Conservation (phyloP, 2,113 vertebrate species). For the Gobio gobio region DNA sequence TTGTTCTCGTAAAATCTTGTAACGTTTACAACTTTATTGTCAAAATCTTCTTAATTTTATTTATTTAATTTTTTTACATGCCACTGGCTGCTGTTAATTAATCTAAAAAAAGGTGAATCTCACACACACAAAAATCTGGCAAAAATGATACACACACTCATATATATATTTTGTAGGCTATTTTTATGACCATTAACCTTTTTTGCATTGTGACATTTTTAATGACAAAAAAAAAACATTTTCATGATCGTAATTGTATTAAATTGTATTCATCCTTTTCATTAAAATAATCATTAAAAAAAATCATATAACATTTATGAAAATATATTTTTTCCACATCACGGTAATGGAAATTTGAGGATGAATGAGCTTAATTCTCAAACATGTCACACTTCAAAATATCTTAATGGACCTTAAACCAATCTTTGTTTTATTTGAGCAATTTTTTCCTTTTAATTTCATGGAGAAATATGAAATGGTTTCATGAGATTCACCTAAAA, state of each 20-base stretch:
- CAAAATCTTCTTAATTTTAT: neutral
- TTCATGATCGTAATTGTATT: no score
- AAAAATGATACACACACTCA: neutral
- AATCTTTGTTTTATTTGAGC: neutral
- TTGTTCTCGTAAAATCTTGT: neutral
- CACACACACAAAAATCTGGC: neutral
- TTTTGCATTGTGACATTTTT: neutral
- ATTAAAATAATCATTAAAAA: neutral
- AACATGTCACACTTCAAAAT: neutral
- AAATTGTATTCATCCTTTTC: no score
- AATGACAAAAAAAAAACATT: neutral
- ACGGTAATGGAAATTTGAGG: neutral
- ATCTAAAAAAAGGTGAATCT: neutral
- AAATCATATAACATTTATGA: neutral
- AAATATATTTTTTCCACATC: neutral
- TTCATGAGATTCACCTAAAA: conserved; percentile 2
- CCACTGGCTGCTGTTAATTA: neutral
- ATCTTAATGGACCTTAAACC: neutral
- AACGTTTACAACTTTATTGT: neutral
- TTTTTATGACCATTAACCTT: neutral
- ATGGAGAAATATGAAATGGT: neutral
- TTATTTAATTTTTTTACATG: neutral
- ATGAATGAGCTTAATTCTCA: neutral
- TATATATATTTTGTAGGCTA: neutral
- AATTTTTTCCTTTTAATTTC: neutral